Evolutionary conservation across 1,140 invertebrate genomes (phyloP), one percentile per base, ranked within the genome.

Genomic region (Drosophila arizonae): DNA sequence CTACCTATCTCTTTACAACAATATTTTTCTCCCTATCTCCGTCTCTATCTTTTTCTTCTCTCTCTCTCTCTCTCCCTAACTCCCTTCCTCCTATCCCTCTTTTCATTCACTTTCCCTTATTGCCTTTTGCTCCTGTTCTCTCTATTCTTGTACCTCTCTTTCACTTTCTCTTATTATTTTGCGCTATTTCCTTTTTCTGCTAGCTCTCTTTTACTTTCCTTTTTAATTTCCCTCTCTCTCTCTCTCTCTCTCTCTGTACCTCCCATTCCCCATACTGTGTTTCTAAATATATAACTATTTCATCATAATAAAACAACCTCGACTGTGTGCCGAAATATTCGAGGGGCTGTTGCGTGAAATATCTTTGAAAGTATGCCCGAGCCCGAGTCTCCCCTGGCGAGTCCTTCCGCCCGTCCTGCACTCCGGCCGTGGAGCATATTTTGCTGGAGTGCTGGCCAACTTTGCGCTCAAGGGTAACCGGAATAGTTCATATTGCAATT

Each of bases 401-500:
- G 36, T 39, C 10, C 10, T 39, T 39, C 5, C 43, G 9, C 43
- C 15, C n/a, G 21, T 24, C 21, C 21, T 24, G 21, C 21, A 24
- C 21, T 24, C 21, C 21, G 21, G 21, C n/a, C 43, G 13, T 5
- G 13, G 6, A 17, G 21, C 45, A n/a, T 4, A 46, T 46, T 26
- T 33, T 46, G 8, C 41, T 15, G 58, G 28, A 21, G 17, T 26
- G 21, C 24, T 46, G 33, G 26, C 15, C 45, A 60, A 60, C 43
- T 48, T 60, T 30, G 28, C 17, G 57, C 45, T 60, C 57, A 72
- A 72, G 63, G 63, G 62, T 71, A 71, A 66, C 10, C 69, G 46
- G 51, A 72, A 61, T 72, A 72, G 70, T 72, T 68, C 56, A 68
- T 61, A 58, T 66, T 39, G 55, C 55, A 51, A 28, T 33, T 36